phyloP scores from a whole-genome alignment of 2,888 invertebrate genomes.

The Petrophora chlorosata region DNA sequence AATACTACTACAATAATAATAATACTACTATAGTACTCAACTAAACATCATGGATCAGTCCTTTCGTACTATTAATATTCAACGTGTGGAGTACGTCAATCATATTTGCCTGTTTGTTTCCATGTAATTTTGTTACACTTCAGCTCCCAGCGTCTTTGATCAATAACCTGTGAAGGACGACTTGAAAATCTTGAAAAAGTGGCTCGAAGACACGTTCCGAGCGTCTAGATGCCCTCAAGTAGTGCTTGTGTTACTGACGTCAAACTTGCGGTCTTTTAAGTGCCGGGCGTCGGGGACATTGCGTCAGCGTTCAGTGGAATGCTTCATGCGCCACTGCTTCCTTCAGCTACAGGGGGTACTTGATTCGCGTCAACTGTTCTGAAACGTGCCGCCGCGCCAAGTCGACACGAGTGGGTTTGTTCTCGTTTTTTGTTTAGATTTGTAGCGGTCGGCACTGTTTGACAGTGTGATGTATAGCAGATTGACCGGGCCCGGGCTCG shows the following conservation, averaged over 20 bases:
- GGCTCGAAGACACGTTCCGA: constrained; percentile 60
- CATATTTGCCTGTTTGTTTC: constrained; percentile 31
- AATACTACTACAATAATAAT: too few species aligned
- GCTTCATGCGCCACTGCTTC: constrained; percentile 3
- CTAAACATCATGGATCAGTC: too few species aligned
- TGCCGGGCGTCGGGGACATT: constrained; percentile 61
- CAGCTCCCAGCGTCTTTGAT: constrained; percentile 62
- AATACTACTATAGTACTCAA: too few species aligned
- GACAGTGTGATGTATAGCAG: constrained; percentile 35
- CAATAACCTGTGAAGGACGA: constrained; percentile 55
- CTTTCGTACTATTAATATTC: too few species aligned
- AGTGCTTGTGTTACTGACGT: constrained; percentile 57
- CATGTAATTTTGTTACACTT: constrained; percentile 13
- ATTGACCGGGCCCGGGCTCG: constrained; percentile 21
- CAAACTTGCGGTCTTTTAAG: constrained; percentile 59
- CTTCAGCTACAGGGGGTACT: constrained; percentile 48
- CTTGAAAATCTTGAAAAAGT: constrained; percentile 49
- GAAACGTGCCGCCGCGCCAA: constrained; percentile 48
- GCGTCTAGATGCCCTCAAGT: constrained; percentile 45
- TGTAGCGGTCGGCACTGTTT: constrained; percentile 30
- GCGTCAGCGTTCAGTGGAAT: constrained; percentile 64
- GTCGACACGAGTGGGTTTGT: constrained; percentile 37
- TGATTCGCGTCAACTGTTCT: constrained; percentile 51
- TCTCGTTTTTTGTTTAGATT: constrained; percentile 47
- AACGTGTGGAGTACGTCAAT: too few species aligned